Evolutionary conservation across 2,888 invertebrate genomes (phyloP).

Genomic region (Sarcophaga variegata): DNA sequence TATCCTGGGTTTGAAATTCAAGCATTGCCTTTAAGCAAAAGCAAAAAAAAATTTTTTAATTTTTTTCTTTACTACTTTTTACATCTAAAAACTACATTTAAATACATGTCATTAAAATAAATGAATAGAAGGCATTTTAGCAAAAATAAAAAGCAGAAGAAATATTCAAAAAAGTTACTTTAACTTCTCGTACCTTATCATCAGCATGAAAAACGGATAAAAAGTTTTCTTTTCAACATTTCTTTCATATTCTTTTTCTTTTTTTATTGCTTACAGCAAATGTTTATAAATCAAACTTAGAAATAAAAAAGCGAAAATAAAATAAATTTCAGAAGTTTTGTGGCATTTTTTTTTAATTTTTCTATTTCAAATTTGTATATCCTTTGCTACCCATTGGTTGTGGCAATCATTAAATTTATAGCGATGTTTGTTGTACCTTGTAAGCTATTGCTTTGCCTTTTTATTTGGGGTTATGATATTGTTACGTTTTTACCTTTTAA

Average conservation of each 20-base stretch:
- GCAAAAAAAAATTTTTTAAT: not conserved
- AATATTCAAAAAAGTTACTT: constrained; percentile 26
- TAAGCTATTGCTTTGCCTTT: too few relatives aligned
- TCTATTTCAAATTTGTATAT: too few relatives aligned
- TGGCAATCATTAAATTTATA: too few relatives aligned
- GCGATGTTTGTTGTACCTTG: too few relatives aligned
- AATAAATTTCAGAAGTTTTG: constrained; percentile 27
- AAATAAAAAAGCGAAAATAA: constrained; percentile 1
- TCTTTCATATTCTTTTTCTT: not conserved
- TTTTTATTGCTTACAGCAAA: constrained; percentile 10
- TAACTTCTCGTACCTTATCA: not conserved
- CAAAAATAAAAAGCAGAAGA: constrained; percentile 21
- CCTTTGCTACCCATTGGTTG: too few relatives aligned
- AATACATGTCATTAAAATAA: constrained; percentile 48
- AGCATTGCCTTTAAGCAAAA: not conserved
- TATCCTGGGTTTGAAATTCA: not conserved
- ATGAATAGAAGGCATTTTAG: not conserved
- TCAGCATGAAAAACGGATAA: not conserved
- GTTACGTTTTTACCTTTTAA: too few relatives aligned
- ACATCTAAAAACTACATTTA: constrained; percentile 13
- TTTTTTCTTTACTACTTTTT: constrained; percentile 3
- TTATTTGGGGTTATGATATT: too few relatives aligned
- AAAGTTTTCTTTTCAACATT: constrained; percentile 9
- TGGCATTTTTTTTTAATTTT: not conserved
- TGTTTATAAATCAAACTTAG: not conserved